Evolutionary conservation across 2,797 vertebrate genomes (phyloP), one percentile per base, ranked within the genome.

Genomic region (Tokudaia tokunoshimensis): DNA sequence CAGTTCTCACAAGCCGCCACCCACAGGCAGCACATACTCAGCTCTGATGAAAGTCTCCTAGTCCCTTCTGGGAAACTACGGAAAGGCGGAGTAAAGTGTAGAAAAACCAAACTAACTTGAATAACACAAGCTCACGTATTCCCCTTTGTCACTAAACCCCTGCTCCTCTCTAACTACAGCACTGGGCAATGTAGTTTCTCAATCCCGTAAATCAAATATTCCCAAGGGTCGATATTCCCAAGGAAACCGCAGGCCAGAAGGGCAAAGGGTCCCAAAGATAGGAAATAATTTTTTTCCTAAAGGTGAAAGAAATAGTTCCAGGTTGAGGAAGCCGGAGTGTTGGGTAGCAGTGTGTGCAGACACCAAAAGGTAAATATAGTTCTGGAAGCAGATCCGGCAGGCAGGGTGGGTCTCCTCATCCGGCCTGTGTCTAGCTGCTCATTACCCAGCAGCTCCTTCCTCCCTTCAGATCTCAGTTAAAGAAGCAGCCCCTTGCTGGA

Each of bases 341-440:
- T 8, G 34, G 63, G 20, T 55, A 6, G 67, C 1, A 3, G 59
- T 1, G 4, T 17, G 5, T 13, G 19, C 1, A 4, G 34, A 59
- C 5, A 31, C 22, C 22, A 50, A 61, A 65, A 52, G 9, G 19
- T 75, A 15, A 37, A 41, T 41, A 6, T 22, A 44, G 22, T 89
- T 89, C 74, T 0, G 0, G 85, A 57, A 15, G 10, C 65, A 50
- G 44, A 61, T 12, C 41, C 4, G 14, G 5, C 34, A 6, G 19
- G 19, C 4, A 0, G 4, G 29, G 3, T 8, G 57, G 47, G 29
- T 41, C 81, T n/a, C 55, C 19, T 22, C 6, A 0, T 0, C 31
- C 57, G 31, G 55, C 84, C 82, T 22, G 6, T 0, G 44, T 57
- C 86, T 31, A 4, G 0, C 55, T 20, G 19, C 19, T 3, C 24